phyloP scores from a whole-genome alignment of 2,797 vertebrate genomes.

The Gymnothorax reevesii region DNA sequence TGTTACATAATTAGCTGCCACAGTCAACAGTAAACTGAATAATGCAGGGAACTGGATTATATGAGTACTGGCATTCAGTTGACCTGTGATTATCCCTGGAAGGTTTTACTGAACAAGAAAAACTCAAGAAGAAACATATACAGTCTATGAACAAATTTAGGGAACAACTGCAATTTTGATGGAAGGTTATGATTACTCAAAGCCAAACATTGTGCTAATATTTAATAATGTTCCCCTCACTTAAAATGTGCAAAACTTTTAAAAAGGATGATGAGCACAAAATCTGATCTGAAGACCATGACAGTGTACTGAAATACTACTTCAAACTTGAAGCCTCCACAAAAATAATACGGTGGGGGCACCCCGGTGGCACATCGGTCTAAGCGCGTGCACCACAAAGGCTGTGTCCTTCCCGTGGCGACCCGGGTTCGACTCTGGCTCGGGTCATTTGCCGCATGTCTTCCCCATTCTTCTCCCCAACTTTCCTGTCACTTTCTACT shows the following conservation, averaged over 20 bases:
- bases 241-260: background rate
- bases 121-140: background rate
- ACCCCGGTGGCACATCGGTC: too few species aligned
- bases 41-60: background rate
- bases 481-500: too few species aligned
- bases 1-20: background rate
- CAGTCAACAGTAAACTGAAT: background rate
- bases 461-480: too few species aligned
- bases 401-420: too few species aligned
- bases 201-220: background rate
- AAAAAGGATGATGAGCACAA: background rate
- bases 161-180: background rate
- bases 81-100: background rate
- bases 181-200: background rate
- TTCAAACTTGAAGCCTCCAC: background rate
- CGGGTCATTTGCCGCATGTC: too few species aligned
- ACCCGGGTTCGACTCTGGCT: too few species aligned
- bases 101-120: background rate
- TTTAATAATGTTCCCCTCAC: background rate
- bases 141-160: background rate
- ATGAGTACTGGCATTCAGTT: background rate
- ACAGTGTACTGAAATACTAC: background rate
- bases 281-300: background rate
- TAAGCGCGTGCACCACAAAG: too few species aligned
- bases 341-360: too few species aligned